phyloP scores from a whole-genome alignment of 2,113 vertebrate genomes.

The Otis tarda region DNA sequence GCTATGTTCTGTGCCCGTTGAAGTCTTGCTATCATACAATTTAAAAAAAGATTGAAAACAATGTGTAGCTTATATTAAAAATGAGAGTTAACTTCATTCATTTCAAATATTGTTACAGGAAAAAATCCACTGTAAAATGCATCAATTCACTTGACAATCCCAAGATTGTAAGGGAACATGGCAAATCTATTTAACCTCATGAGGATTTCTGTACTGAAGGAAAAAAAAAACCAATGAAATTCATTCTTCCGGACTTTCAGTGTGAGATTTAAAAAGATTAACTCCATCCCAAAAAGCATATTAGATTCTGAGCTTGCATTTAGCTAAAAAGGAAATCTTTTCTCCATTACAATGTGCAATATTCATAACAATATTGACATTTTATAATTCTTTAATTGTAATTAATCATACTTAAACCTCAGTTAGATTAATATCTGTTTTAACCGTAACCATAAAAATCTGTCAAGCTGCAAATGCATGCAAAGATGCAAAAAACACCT shows the following conservation, averaged over 20 bases:
- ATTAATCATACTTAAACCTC: neutral
- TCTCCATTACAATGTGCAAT: neutral
- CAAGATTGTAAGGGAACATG: neutral
- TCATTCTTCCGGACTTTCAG: neutral
- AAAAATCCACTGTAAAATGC: neutral
- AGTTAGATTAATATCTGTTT: neutral
- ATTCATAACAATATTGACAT: neutral
- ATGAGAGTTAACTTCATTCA: neutral
- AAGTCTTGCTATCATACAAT: neutral
- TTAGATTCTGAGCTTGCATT: neutral
- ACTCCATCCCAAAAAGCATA: neutral
- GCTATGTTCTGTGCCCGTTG: neutral
- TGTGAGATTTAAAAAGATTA: conserved; percentile 8
- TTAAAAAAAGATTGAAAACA: neutral
- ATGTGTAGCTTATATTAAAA: neutral
- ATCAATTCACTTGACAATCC: neutral
- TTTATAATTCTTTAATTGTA: neutral
- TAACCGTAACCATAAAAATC: neutral
- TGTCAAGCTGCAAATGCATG: neutral
- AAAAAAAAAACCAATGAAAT: neutral
- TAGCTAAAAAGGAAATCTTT: neutral
- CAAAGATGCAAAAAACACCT: neutral
- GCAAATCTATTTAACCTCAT: neutral
- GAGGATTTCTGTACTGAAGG: neutral
- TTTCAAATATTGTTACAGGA: neutral